These are phyloP conservation scores for Zoroaster sp. DNA, from an alignment of 53 echinoderm and acorn worm species.

Conservation along the genomic window DNA sequence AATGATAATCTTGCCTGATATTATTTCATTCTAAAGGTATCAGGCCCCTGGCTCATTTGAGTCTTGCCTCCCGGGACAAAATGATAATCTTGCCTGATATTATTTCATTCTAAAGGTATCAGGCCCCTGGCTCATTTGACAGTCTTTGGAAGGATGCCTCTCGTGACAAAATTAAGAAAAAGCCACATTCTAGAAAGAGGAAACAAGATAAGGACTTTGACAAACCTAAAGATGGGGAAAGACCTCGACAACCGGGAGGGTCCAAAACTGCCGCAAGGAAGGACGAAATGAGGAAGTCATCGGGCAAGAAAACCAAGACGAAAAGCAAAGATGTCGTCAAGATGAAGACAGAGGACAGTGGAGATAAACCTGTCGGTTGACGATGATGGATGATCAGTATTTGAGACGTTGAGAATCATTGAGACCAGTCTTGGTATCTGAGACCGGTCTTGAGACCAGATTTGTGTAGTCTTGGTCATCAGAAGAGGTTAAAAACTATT, in stretches of 20 bases:
- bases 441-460: no score
- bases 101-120: constrained; percentile 36
- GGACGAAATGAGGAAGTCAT: neutral
- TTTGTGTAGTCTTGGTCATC: no score
- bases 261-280: neutral
- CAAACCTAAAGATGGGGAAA: neutral
- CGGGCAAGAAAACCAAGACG: constrained; percentile 10
- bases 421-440: neutral
- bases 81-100: no score
- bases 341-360: neutral
- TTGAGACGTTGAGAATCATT: neutral
- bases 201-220: neutral
- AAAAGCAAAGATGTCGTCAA: constrained; percentile 1
- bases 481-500: no score
- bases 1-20: no score
- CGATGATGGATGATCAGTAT: neutral
- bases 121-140: constrained; percentile 58
- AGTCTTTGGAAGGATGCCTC: neutral
- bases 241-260: neutral
- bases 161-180: neutral
- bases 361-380: neutral
- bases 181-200: constrained; percentile 3
- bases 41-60: constrained; percentile 57
- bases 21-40: constrained; percentile 13
- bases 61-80: no score